phyloP scores from a whole-genome alignment of 2,797 vertebrate genomes.

The Neoniphon sammara region DNA sequence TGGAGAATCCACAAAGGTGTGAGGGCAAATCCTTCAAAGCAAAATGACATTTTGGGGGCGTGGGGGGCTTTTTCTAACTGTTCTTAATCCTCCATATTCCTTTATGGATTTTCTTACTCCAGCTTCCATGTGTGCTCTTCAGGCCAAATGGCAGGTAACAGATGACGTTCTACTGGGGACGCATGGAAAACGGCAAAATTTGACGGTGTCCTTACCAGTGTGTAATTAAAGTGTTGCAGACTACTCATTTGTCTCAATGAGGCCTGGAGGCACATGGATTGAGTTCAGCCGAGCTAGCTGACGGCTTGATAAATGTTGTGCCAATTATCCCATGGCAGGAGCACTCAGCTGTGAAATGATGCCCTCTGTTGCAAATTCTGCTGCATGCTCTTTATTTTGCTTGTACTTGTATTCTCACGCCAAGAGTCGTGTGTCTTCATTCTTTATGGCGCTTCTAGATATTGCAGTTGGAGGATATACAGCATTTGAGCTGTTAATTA shows the following conservation, averaged over 20 bases:
- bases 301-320: slow-evolving; percentile 60
- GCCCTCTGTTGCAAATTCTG: slow-evolving; percentile 28
- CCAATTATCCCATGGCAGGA: slow-evolving; percentile 57
- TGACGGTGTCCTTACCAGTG: slow-evolving; percentile 19
- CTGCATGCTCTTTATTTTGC: slow-evolving; percentile 28
- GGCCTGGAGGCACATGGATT: slow-evolving; percentile 48
- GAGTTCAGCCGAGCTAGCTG: slow-evolving; percentile 40
- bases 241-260: slow-evolving; percentile 69
- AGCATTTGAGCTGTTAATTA: slow-evolving; percentile 9
- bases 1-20: slow-evolving; percentile 21
- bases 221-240: slow-evolving; percentile 28
- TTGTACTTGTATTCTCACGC: slow-evolving; percentile 4
- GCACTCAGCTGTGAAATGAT: slow-evolving; percentile 67
- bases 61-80: background rate
- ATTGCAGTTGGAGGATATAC: background rate
- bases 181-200: slow-evolving; percentile 13
- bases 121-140: background rate
- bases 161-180: slow-evolving; percentile 4
- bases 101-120: background rate
- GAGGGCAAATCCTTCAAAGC: slow-evolving; percentile 1
- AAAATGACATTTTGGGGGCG: background rate
- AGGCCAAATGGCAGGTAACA: slow-evolving; percentile 20
- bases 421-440: background rate
- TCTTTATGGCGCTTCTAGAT: background rate
- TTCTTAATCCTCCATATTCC: background rate